Conservation (phyloP, 2,888 invertebrate genomes). For the Leptopilina myrica region DNA sequence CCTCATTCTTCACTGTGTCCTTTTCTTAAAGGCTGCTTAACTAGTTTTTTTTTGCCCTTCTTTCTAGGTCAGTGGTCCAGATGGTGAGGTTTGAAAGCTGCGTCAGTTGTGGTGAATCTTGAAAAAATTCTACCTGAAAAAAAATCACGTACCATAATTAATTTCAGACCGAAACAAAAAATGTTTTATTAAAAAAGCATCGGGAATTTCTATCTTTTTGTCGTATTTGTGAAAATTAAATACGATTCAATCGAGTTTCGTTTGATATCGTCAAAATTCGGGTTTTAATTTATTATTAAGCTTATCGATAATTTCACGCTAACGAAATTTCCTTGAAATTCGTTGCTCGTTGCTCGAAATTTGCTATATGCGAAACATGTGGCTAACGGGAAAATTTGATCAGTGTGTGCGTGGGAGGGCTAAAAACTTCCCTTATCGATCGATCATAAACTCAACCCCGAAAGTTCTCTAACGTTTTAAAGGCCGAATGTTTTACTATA, state of each 20-base stretch:
- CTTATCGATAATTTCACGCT: not conserved
- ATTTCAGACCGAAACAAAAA: not conserved
- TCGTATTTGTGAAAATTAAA: not conserved
- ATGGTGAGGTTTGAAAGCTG: not conserved
- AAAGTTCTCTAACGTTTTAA: not conserved
- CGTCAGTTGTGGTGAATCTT: not conserved
- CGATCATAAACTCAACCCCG: conserved; percentile 22
- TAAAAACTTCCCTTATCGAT: conserved; percentile 39
- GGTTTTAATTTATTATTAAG: not conserved
- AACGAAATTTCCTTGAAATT: not conserved
- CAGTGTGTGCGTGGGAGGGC: conserved; percentile 10
- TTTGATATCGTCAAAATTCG: not conserved
- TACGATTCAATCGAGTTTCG: not conserved
- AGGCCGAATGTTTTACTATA: conserved; percentile 7
- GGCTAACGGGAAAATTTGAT: conserved; percentile 18
- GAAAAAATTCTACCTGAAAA: not conserved
- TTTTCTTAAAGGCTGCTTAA: not conserved
- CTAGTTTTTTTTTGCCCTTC: not conserved
- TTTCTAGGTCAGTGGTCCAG: conserved; percentile 9
- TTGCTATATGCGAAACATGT: not conserved
- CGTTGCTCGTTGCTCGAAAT: not conserved
- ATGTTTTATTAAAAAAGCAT: not conserved
- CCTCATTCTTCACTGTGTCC: not conserved
- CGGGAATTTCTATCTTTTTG: not conserved
- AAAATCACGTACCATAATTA: not conserved